A percentile compares a stretch with the other conserved stretches of the same genome.
phyloP scores from a whole-genome alignment of 2,797 vertebrate genomes.

The Amblyraja radiata region DNA sequence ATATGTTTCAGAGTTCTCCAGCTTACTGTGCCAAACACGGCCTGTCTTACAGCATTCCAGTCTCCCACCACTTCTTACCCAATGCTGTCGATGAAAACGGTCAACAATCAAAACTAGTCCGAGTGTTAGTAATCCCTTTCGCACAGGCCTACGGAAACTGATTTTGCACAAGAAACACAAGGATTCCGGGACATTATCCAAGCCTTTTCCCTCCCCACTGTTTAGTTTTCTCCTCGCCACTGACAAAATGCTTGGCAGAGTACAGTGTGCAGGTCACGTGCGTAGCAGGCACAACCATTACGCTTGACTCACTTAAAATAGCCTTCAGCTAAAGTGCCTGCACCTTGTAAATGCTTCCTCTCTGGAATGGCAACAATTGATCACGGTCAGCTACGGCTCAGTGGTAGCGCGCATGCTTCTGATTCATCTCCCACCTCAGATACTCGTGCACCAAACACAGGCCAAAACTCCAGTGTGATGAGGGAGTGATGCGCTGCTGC shows the following conservation, averaged over 20 bases:
- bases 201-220: not conserved
- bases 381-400: not conserved
- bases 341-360: slow-evolving; percentile 1
- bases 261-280: slow-evolving; percentile 1
- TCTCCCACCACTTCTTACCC: too few species aligned
- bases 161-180: not conserved
- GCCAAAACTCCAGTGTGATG: not conserved
- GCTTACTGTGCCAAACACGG: not conserved
- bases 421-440: not conserved
- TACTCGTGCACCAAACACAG: not conserved
- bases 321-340: slow-evolving; percentile 3
- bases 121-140: not conserved
- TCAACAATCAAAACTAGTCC: not conserved
- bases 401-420: not conserved
- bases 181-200: not conserved
- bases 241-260: slow-evolving; percentile 15
- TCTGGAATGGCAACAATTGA: not conserved
- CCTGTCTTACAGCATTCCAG: slow-evolving; percentile 1
- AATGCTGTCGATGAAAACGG: not conserved
- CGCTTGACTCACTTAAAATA: slow-evolving; percentile 5
- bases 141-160: not conserved
- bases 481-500: not conserved
- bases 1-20: slow-evolving; percentile 11
- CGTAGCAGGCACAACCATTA: not conserved
- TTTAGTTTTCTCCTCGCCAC: not conserved